These are phyloP conservation scores for Leiothrix lutea DNA, from an alignment of 2,113 vertebrate species.

Conservation along the genomic window DNA sequence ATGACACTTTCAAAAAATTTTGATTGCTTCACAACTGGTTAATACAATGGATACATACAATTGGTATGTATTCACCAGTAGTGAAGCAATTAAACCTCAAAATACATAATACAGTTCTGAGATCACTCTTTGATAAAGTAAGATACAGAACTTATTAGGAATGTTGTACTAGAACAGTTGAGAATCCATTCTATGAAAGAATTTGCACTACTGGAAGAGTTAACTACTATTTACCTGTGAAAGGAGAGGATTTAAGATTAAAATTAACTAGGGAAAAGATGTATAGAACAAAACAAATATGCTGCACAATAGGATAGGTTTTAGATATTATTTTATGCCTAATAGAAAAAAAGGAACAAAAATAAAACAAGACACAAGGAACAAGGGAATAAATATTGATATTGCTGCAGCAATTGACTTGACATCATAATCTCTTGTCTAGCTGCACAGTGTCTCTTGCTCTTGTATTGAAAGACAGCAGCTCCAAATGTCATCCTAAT, in stretches of 20 bases:
- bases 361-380: background rate
- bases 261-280: background rate
- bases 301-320: background rate
- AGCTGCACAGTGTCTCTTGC: background rate
- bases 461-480: conserved; percentile 24
- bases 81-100: background rate
- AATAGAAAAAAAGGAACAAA: background rate
- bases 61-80: background rate
- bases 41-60: background rate
- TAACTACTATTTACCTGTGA: background rate
- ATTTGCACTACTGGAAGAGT: background rate
- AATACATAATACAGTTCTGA: background rate
- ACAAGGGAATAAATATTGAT: conserved; percentile 18
- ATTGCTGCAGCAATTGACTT: conserved; percentile 29
- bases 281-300: background rate
- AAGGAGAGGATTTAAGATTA: background rate
- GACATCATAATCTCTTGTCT: conserved; percentile 44
- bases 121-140: background rate
- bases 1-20: background rate
- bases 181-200: background rate
- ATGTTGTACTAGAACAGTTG: background rate
- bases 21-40: background rate
- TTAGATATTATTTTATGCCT: background rate
- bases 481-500: conserved; percentile 62
- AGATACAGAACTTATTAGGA: background rate